Evolutionary conservation across 1,140 invertebrate species (phyloP).

Genomic region (Mercenaria mercenaria): DNA sequence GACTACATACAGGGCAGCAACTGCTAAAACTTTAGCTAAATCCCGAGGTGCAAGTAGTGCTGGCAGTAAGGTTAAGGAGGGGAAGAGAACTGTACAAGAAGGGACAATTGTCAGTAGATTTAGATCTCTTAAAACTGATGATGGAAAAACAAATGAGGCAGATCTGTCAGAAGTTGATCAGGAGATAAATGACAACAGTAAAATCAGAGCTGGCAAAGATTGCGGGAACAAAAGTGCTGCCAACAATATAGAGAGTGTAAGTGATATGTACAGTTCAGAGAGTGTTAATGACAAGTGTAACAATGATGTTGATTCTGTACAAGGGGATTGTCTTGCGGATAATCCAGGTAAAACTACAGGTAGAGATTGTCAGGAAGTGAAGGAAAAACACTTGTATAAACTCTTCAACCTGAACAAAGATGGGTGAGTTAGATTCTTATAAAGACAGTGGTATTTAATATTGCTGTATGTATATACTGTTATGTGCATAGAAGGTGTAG

Average conservation of each 20-base stretch:
- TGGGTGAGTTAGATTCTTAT: constrained; percentile 13
- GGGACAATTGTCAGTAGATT: not conserved
- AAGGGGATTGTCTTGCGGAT: not conserved
- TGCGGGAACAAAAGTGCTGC: too few species aligned
- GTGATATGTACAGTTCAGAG: not conserved
- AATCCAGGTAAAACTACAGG: not conserved
- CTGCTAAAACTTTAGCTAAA: constrained; percentile 8
- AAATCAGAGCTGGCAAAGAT: not conserved
- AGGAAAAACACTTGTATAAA: not conserved
- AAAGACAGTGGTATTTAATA: not conserved
- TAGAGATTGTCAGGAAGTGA: not conserved
- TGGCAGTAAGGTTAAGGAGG: not conserved
- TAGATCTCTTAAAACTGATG: not conserved
- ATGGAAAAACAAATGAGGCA: not conserved
- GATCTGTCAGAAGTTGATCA: not conserved
- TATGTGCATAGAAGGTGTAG: too few species aligned
- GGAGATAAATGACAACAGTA: not conserved
- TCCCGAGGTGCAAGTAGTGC: not conserved
- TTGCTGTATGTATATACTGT: not conserved
- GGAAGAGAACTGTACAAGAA: not conserved
- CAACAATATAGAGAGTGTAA: too few species aligned
- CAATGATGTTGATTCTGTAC: not conserved
- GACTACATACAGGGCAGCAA: constrained; percentile 56
- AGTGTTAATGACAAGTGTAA: not conserved
- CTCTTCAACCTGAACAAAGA: constrained; percentile 25